These are phyloP conservation scores for Norana najaformis DNA, from an alignment of 2,888 invertebrate genomes.

Conservation along the genomic window DNA sequence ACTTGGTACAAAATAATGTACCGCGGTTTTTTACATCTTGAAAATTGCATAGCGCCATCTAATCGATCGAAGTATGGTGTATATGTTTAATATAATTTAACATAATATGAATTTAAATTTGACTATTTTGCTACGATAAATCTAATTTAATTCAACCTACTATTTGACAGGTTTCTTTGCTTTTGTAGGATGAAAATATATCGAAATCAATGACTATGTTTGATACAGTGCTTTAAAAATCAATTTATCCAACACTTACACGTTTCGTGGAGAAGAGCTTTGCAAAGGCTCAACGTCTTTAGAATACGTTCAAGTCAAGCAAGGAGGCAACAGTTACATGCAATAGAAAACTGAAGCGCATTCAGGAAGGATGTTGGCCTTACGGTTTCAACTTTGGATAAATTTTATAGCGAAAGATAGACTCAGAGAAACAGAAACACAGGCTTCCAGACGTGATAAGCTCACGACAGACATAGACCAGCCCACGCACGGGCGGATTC, in stretches of 20 bases:
- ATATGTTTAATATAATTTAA: no score
- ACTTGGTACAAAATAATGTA: no score
- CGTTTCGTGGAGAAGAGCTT: background rate
- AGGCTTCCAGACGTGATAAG: background rate
- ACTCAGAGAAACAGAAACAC: background rate
- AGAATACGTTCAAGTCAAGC: background rate
- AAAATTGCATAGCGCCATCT: no score
- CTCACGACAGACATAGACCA: background rate
- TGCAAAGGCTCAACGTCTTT: background rate
- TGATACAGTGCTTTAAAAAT: constrained; percentile 25
- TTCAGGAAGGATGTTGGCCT: constrained; percentile 1
- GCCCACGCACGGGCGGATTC: background rate
- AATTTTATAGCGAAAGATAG: background rate
- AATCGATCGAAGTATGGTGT: no score
- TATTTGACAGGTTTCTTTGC: background rate
- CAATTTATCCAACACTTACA: background rate
- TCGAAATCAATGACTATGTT: constrained; percentile 28
- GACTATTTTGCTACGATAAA: no score
- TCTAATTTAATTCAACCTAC: no score
- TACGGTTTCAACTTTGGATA: background rate
- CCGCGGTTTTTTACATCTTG: no score
- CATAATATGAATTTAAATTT: no score
- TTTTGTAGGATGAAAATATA: constrained; percentile 28
- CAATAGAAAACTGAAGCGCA: background rate
- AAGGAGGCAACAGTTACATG: background rate